phyloP scores from a whole-genome alignment of 2,797 vertebrate species.

The Menidia menidia region DNA sequence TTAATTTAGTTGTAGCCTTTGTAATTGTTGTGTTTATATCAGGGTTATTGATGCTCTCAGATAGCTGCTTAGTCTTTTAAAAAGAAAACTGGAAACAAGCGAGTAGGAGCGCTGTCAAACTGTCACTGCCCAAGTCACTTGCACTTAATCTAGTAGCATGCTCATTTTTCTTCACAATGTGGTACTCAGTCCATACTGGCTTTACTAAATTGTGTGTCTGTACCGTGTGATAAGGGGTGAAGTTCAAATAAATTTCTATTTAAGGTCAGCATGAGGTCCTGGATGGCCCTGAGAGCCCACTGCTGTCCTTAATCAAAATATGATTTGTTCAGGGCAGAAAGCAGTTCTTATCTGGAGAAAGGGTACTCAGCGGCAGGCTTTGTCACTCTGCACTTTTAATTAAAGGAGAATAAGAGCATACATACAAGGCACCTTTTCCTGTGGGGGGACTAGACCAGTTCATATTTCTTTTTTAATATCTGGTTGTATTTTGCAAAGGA shows the following conservation, averaged over 20 bases:
- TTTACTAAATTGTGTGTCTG: conserved; percentile 11
- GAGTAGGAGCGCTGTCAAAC: background rate
- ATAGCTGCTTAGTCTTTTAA: background rate
- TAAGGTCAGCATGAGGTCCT: conserved; percentile 34
- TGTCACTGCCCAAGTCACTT: background rate
- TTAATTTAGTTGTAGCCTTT: background rate
- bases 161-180: background rate
- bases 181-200: background rate
- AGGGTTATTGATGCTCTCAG: background rate
- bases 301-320: conserved; percentile 39
- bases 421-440: conserved; percentile 51
- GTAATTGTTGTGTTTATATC: background rate
- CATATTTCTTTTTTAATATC: conserved; percentile 68
- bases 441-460: conserved; percentile 50
- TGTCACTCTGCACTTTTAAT: conserved; percentile 69
- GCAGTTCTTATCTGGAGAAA: conserved; percentile 56
- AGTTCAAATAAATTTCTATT: conserved; percentile 44
- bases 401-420: conserved; percentile 61
- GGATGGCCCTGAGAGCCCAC: conserved; percentile 26
- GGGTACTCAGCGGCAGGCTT: conserved; percentile 64
- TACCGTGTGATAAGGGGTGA: conserved; percentile 21
- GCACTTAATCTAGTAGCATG: background rate
- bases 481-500: conserved; percentile 56
- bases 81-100: background rate
- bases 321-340: conserved; percentile 30